Evolutionary conservation across 2,113 vertebrate genomes (phyloP).

Genomic region (Megaceryle torquata): DNA sequence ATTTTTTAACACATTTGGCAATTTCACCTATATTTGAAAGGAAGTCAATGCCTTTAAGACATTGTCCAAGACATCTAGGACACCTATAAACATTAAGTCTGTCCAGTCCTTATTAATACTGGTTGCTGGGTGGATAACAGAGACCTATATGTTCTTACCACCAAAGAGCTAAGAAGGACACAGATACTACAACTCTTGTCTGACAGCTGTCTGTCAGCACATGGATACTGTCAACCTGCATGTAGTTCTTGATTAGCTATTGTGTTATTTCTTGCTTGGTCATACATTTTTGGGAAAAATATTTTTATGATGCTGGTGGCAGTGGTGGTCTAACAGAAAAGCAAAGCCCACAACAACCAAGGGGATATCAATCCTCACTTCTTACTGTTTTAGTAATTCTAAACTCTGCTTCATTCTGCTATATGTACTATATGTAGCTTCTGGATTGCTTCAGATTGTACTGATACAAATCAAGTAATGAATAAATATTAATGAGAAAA

Average conservation of each 20-base stretch:
- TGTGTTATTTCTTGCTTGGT: background rate
- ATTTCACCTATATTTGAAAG: background rate
- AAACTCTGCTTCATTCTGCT: background rate
- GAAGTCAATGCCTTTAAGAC: background rate
- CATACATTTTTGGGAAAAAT: background rate
- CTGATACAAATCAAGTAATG: background rate
- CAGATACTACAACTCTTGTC: background rate
- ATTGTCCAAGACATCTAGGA: background rate
- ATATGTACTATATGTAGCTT: background rate
- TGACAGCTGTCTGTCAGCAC: background rate
- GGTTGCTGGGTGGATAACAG: background rate
- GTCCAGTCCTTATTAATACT: background rate
- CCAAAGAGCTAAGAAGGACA: background rate
- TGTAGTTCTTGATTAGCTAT: background rate
- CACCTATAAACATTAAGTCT: background rate
- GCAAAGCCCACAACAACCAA: background rate
- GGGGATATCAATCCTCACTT: background rate
- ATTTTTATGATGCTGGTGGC: background rate
- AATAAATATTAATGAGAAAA: background rate
- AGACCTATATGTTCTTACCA: background rate
- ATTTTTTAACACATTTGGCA: background rate
- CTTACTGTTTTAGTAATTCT: background rate
- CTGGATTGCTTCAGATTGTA: background rate
- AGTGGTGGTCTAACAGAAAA: background rate
- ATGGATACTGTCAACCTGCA: background rate